These are phyloP conservation scores for Lampris megalopsis DNA, from an alignment of 2,113 vertebrate genomes.

Conservation along the genomic window DNA sequence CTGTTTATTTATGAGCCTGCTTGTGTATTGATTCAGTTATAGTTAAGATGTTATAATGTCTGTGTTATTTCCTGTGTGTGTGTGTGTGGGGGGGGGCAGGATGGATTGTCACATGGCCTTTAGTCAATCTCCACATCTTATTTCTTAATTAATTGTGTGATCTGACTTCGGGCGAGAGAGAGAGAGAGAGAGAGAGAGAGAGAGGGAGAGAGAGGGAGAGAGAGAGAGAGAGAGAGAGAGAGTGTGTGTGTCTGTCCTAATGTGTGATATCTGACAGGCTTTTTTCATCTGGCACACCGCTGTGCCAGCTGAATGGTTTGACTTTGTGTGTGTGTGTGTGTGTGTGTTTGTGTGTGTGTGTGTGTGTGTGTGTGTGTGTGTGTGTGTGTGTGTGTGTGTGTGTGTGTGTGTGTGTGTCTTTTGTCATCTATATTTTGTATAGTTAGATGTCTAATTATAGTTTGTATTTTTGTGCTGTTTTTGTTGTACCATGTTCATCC, in stretches of 20 bases:
- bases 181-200: no score
- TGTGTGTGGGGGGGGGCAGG: conserved; percentile 34
- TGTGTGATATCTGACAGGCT: conserved; percentile 44
- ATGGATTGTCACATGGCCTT: conserved; percentile 36
- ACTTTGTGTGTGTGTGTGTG: conserved; percentile 23
- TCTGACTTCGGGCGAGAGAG: no score
- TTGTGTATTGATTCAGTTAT: conserved; percentile 72
- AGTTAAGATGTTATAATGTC: conserved; percentile 65
- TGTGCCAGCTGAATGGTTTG: conserved; percentile 52
- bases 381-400: conserved; percentile 11
- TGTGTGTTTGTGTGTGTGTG: conserved; percentile 18
- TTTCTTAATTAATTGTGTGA: conserved; percentile 59
- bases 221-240: conserved; percentile 2
- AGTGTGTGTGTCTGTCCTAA: conserved; percentile 32
- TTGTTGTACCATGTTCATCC: not conserved
- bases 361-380: conserved; percentile 28
- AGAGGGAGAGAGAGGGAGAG: no score
- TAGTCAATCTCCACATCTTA: conserved; percentile 41
- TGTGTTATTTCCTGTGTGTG: conserved; percentile 47
- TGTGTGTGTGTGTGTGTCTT: conserved; percentile 11
- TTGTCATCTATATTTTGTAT: no score
- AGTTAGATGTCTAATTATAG: no score
- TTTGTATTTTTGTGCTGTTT: conserved; percentile 8
- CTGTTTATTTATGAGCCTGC: conserved; percentile 75
- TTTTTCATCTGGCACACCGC: conserved; percentile 49